phyloP scores from a whole-genome alignment of 2,888 invertebrate genomes.

The Gymnoscelis rufifasciata region DNA sequence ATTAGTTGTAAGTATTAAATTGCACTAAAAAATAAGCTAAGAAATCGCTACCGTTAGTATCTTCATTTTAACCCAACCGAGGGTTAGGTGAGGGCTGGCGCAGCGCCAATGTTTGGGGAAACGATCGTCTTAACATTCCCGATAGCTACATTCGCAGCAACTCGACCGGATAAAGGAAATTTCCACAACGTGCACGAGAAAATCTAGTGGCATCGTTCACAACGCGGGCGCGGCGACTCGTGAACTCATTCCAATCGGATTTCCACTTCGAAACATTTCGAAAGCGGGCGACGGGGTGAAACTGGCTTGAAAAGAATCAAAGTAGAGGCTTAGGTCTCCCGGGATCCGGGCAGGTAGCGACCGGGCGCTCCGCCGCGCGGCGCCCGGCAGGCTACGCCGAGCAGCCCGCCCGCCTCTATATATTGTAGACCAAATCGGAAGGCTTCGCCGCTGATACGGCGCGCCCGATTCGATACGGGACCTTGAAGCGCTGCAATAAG shows the following conservation, averaged over 20 bases:
- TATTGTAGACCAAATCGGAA: conserved; percentile 39
- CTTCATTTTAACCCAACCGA: conserved; percentile 28
- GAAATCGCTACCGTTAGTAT: conserved; percentile 21
- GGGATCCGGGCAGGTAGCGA: conserved; percentile 7
- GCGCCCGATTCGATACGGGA: conserved; percentile 20
- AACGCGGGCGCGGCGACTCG: conserved; percentile 51
- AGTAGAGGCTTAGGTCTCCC: neutral
- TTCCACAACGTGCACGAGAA: conserved; percentile 54
- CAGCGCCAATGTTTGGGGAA: conserved; percentile 55
- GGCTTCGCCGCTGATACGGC: conserved; percentile 27
- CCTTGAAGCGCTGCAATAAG: conserved; percentile 42
- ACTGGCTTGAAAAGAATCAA: neutral
- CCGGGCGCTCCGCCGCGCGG: conserved; percentile 46
- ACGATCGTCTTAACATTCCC: conserved; percentile 56
- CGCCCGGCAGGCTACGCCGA: conserved; percentile 46
- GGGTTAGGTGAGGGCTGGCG: conserved; percentile 49
- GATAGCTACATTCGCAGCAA: conserved; percentile 57
- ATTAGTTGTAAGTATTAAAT: neutral
- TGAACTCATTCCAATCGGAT: conserved; percentile 56
- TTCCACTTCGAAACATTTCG: conserved; percentile 41
- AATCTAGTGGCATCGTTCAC: conserved; percentile 33
- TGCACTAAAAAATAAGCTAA: conserved; percentile 17
- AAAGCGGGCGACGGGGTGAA: conserved; percentile 9
- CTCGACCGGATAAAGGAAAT: conserved; percentile 52
- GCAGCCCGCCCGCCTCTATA: conserved; percentile 41